A percentile compares a stretch with the other conserved stretches of the same genome.
phyloP scores from a whole-genome alignment of 1,140 invertebrate genomes.

The Heterodera carotae region DNA sequence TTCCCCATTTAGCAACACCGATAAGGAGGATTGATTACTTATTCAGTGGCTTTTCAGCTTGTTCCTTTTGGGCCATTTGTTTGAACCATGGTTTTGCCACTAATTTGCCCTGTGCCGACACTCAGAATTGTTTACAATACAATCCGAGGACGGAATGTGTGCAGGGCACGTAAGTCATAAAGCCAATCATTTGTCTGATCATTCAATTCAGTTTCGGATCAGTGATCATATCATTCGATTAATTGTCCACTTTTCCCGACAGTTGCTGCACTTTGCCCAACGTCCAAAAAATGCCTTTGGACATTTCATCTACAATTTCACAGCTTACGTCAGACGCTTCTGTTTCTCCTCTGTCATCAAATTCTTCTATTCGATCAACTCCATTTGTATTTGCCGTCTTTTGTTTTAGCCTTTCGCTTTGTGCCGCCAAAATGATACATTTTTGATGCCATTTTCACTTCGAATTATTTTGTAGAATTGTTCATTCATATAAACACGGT shows the following conservation, averaged over 20 bases:
- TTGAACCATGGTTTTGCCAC: slow-evolving; percentile 28
- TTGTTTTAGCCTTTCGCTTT: no score
- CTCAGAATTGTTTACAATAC: slow-evolving; percentile 1
- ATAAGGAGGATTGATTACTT: no score
- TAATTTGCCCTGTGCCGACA: slow-evolving; percentile 20
- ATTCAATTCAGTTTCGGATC: not conserved
- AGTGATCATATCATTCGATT: not conserved
- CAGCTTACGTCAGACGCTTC: no score
- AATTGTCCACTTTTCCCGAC: not conserved
- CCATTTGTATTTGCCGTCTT: no score
- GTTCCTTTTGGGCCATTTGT: slow-evolving; percentile 16
- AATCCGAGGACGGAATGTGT: slow-evolving; percentile 29
- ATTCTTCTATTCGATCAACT: no score
- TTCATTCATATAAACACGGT: no score
- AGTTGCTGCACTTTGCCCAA: slow-evolving; percentile 7
- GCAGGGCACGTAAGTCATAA: slow-evolving; percentile 15
- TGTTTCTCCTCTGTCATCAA: no score
- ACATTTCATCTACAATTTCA: no score
- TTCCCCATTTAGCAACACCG: not conserved
- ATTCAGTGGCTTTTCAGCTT: slow-evolving; percentile 9
- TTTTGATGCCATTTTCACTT: no score
- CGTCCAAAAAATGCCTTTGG: not conserved
- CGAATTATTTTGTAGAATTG: no score
- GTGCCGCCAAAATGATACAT: no score
- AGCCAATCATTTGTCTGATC: not conserved